Evolutionary conservation across 2,888 invertebrate species (phyloP).

Genomic region (Pyrgus malvae): DNA sequence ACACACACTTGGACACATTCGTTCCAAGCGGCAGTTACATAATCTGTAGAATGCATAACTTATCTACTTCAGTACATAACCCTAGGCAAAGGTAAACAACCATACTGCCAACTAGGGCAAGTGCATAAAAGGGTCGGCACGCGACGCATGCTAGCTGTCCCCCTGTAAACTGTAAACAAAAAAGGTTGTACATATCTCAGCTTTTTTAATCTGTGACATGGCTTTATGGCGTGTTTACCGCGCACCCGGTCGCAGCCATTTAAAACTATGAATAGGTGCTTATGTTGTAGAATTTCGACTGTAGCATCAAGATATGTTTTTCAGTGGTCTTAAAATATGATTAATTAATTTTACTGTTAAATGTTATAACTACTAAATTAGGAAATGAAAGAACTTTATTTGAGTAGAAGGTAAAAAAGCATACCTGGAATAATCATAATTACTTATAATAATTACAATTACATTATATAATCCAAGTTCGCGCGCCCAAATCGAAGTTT

Average conservation of each 20-base stretch:
- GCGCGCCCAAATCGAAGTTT: no score
- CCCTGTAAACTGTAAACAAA: slow-evolving; percentile 27
- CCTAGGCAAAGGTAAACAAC: slow-evolving; percentile 26
- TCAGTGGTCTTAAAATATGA: no score
- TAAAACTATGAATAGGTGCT: slow-evolving; percentile 10
- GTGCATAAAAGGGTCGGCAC: slow-evolving; percentile 28
- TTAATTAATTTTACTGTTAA: no score
- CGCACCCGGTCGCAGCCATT: slow-evolving; percentile 5
- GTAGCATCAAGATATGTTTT: neutral
- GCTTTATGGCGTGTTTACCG: slow-evolving; percentile 22
- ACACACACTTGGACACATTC: no score
- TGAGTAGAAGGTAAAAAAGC: no score
- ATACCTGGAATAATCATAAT: no score
- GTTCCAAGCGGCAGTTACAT: slow-evolving; percentile 1
- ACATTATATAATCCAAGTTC: no score
- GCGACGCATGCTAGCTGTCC: slow-evolving; percentile 23
- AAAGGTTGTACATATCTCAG: slow-evolving; percentile 22
- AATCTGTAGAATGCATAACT: slow-evolving; percentile 21
- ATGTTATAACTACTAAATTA: no score
- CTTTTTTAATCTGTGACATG: slow-evolving; percentile 26
- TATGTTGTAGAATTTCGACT: neutral
- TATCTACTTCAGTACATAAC: slow-evolving; percentile 18
- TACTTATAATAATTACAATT: no score
- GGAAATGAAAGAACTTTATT: no score
- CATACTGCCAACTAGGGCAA: slow-evolving; percentile 29